Percentiles rank a stretch among this genome's conserved stretches.
Conservation (phyloP, 1,140 invertebrate genomes). For the Laupala kohalensis region DNA sequence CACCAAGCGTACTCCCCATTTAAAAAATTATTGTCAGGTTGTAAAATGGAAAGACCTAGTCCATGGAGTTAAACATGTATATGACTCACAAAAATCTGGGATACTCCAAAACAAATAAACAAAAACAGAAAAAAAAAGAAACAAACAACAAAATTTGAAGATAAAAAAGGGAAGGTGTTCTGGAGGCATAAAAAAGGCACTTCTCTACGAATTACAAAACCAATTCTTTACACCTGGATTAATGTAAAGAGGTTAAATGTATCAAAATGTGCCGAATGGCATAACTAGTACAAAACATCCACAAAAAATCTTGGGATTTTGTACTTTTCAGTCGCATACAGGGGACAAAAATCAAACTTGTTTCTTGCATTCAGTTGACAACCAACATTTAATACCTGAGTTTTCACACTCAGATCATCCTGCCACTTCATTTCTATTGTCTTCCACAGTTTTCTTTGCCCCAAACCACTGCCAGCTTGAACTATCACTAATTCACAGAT, state of each 20-base stretch:
- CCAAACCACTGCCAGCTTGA: background rate
- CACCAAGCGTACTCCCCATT: background rate
- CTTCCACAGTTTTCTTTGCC: background rate
- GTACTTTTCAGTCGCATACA: constrained; percentile 1
- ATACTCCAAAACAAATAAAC: constrained; percentile 18
- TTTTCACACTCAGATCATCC: constrained; percentile 27
- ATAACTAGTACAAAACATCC: constrained; percentile 16
- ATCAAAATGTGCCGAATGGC: constrained; percentile 10
- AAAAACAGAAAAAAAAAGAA: constrained; percentile 19
- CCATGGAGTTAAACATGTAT: background rate
- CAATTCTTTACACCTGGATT: constrained; percentile 7
- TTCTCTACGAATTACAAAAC: constrained; percentile 25
- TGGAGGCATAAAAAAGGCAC: constrained; percentile 28
- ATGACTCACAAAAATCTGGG: constrained; percentile 29
- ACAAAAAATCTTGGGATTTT: constrained; percentile 13
- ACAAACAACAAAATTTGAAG: constrained; percentile 1
- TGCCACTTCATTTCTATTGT: constrained; percentile 23
- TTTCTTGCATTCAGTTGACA: background rate
- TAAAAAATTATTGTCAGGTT: constrained; percentile 11
- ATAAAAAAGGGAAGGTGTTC: constrained; percentile 2
- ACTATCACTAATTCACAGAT: background rate
- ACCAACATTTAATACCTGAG: background rate
- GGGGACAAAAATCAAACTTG: background rate
- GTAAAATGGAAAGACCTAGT: background rate
- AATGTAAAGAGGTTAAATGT: constrained; percentile 4